phyloP scores from a whole-genome alignment of 2,888 invertebrate species.

The Dolomedes plantarius region DNA sequence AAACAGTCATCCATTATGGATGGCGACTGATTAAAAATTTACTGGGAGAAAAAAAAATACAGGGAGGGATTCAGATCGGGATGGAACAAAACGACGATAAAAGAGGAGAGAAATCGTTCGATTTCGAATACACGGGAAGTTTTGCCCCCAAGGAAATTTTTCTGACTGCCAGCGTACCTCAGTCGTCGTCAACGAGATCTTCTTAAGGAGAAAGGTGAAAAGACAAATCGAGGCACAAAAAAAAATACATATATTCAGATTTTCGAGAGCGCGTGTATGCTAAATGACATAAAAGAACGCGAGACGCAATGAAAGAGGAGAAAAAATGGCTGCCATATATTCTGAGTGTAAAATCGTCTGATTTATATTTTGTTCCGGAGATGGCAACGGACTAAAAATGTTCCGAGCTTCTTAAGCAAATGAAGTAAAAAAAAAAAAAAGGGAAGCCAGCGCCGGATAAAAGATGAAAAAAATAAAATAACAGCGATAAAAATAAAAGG shows the following conservation, averaged over 20 bases:
- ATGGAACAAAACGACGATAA: slow-evolving; percentile 33
- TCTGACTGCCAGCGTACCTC: slow-evolving; percentile 46
- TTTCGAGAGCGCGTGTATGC: slow-evolving; percentile 19
- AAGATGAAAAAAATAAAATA: slow-evolving; percentile 36
- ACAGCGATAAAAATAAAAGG: slow-evolving; percentile 47
- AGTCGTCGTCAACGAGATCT: slow-evolving; percentile 55
- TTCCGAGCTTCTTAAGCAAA: slow-evolving; percentile 64
- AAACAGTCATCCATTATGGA: slow-evolving; percentile 70
- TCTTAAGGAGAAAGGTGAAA: slow-evolving; percentile 60
- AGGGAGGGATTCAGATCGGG: slow-evolving; percentile 9
- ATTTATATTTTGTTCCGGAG: slow-evolving; percentile 48
- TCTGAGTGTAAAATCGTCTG: slow-evolving; percentile 44
- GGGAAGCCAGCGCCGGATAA: slow-evolving; percentile 29
- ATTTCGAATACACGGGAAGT: slow-evolving; percentile 20
- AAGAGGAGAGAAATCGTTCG: slow-evolving; percentile 25
- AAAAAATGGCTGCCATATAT: slow-evolving; percentile 40
- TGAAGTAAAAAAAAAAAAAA: slow-evolving; percentile 67
- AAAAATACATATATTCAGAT: slow-evolving; percentile 9
- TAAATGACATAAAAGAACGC: slow-evolving; percentile 51
- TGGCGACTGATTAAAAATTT: slow-evolving; percentile 72
- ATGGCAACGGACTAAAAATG: slow-evolving; percentile 28
- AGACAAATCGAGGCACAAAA: slow-evolving; percentile 32
- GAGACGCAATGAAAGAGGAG: slow-evolving; percentile 36
- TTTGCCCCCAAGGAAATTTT: slow-evolving; percentile 32
- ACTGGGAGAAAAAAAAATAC: slow-evolving; percentile 14